These are phyloP conservation scores for Calyptomena viridis DNA, from an alignment of 2,113 vertebrate species.

Conservation along the genomic window DNA sequence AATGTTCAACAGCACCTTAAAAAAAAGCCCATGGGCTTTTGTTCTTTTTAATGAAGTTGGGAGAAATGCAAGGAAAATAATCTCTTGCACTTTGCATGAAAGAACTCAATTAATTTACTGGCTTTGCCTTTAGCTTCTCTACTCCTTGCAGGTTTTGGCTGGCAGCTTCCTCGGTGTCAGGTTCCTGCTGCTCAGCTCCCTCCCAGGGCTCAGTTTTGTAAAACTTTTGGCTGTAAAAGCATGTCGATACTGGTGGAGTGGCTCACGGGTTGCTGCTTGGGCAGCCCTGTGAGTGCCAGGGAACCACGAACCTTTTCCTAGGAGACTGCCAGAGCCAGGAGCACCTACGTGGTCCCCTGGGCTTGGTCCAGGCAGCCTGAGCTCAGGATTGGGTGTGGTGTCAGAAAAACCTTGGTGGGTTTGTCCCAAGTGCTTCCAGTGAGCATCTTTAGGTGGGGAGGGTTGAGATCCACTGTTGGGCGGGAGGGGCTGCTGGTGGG, in stretches of 20 bases:
- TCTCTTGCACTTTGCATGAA: not conserved
- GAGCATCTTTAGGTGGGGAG: accelerated
- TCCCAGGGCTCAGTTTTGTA: not conserved
- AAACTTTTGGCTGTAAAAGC: not conserved
- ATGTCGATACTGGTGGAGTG: not conserved
- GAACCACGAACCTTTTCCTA: not conserved
- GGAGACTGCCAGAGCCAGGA: not conserved
- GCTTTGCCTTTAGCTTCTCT: slow-evolving; percentile 28
- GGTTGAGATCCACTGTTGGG: not conserved
- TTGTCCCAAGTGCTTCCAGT: not conserved
- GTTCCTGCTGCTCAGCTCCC: not conserved
- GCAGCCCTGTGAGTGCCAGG: not conserved
- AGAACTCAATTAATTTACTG: not conserved
- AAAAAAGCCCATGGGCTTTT: slow-evolving; percentile 41
- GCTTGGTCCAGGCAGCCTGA: not conserved
- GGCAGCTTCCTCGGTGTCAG: not conserved
- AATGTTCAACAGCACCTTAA: slow-evolving; percentile 6
- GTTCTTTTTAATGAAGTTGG: slow-evolving; percentile 32
- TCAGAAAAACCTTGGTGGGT: not conserved
- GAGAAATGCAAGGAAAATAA: slow-evolving; percentile 22
- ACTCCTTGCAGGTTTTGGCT: not conserved
- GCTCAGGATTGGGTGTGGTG: not conserved
- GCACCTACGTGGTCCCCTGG: not conserved
- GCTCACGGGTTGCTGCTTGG: not conserved
- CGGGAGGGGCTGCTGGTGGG: not conserved